Conservation (phyloP, 53 echinoderm and acorn worm genomes). For the Patiria pectinifera region DNA sequence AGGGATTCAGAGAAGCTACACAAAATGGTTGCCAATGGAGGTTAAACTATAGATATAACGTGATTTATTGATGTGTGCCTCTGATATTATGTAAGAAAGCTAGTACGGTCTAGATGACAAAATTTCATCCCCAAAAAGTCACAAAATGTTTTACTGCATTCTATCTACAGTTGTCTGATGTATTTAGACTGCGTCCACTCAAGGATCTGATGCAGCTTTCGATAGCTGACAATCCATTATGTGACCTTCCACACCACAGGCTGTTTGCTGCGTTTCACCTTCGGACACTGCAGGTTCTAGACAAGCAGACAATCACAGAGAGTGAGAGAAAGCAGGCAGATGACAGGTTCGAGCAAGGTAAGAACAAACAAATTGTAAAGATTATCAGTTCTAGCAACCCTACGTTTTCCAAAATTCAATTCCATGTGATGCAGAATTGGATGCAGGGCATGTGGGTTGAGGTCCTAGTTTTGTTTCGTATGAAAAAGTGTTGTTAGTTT, state of each 20-base stretch:
- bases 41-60: too few relatives aligned
- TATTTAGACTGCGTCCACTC: conserved; percentile 79
- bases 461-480: too few relatives aligned
- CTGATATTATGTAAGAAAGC: too few relatives aligned
- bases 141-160: background rate
- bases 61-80: too few relatives aligned
- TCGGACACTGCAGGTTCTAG: conserved; percentile 73
- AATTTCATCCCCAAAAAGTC: background rate
- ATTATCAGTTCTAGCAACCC: too few relatives aligned
- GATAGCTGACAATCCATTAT: conserved; percentile 77
- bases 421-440: too few relatives aligned
- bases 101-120: too few relatives aligned
- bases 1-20: too few relatives aligned
- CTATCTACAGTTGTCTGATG: conserved; percentile 75
- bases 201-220: conserved; percentile 83
- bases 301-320: conserved; percentile 75
- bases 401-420: too few relatives aligned
- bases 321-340: conserved; percentile 76
- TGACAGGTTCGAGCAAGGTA: conserved; percentile 92
- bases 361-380: background rate
- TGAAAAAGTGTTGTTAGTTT: too few relatives aligned
- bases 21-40: too few relatives aligned
- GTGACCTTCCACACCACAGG: conserved; percentile 87
- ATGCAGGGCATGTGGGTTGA: too few relatives aligned
- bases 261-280: conserved; percentile 89